phyloP scores from a whole-genome alignment of 2,888 invertebrate genomes.

The Nephrotoma guestfalica region DNA sequence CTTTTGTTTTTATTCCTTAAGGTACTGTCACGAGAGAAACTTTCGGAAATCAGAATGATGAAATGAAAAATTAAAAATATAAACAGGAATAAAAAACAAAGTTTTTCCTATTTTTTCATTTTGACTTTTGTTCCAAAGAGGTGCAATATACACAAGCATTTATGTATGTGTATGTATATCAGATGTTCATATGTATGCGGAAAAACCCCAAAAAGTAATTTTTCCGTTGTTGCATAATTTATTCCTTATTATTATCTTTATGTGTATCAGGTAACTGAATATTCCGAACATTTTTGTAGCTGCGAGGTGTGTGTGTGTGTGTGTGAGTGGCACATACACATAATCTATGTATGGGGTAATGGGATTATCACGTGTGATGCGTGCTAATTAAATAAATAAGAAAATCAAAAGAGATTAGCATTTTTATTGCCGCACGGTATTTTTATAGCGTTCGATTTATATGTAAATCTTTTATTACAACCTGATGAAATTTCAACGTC shows the following conservation, averaged over 20 bases:
- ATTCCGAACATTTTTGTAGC: background rate
- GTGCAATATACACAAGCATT: background rate
- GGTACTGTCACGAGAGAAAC: background rate
- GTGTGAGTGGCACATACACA: too few species aligned
- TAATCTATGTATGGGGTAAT: too few species aligned
- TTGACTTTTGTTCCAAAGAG: background rate
- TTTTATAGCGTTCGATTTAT: too few species aligned
- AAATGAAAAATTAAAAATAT: background rate
- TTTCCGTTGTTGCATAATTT: background rate
- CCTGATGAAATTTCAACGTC: too few species aligned
- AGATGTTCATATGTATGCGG: too few species aligned
- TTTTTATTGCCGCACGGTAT: too few species aligned
- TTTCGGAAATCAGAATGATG: background rate
- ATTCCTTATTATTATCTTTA: background rate
- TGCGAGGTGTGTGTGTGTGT: too few species aligned
- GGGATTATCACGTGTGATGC: too few species aligned
- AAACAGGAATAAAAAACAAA: background rate
- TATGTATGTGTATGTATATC: background rate
- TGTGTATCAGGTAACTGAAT: background rate
- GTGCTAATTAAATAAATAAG: too few species aligned
- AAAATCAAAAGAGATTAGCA: too few species aligned
- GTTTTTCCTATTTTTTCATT: background rate
- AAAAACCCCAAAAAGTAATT: background rate
- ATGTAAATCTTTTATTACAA: too few species aligned
- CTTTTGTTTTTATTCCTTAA: background rate